Evolutionary conservation across 1,140 invertebrate genomes (phyloP), one percentile per base, ranked within the genome.

Genomic region (Lysiphlebus fabarum): DNA sequence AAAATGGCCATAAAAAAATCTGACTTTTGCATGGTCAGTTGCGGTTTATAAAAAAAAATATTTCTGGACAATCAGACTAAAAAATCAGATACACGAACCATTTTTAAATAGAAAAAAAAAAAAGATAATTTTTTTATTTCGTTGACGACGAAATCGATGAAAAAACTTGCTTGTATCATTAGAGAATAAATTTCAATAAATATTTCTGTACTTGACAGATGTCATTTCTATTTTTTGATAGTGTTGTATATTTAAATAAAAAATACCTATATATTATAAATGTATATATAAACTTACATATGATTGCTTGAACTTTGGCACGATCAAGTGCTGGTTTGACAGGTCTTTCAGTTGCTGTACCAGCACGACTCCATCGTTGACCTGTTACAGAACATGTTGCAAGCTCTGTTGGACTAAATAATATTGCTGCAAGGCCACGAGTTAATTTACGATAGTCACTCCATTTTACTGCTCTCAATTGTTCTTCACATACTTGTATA

Each of bases 381-480:
- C 87, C 87, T 42, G 87, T 89, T 33, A 89, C 87, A 26, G 87
- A 89, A 72, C 86, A 87, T 14, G 86, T 87, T 36, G 87, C 87
- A 67, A 89, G 72, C 71, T 88, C 87, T 59, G 85, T 85, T 2
- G 86, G 87, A 68, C 86, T 87, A 75, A 89, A 89, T 58, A 89
- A 70, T 66, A 87, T 86, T n/a, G 86, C 86, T 36, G 87, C 87
- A 62, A 88, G 74, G 53, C 86, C 86, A 50, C 87, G 80, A 12
- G 87, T 89, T 71, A 89, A 78, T 73, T 88, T 89, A 58, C 86
- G 76, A 65, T 88, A 88, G 73, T 89, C 87, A 53, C 83, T 86
- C 86, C 86, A 88, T 67, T 89, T 89, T 33, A 88, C 85, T 53
- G 84, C 83, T 43, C 85, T 81, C 53, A 89, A 73, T 71, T 87